Evolutionary conservation across 2,797 vertebrate species (phyloP).

Genomic region (Denticeps clupeoides): DNA sequence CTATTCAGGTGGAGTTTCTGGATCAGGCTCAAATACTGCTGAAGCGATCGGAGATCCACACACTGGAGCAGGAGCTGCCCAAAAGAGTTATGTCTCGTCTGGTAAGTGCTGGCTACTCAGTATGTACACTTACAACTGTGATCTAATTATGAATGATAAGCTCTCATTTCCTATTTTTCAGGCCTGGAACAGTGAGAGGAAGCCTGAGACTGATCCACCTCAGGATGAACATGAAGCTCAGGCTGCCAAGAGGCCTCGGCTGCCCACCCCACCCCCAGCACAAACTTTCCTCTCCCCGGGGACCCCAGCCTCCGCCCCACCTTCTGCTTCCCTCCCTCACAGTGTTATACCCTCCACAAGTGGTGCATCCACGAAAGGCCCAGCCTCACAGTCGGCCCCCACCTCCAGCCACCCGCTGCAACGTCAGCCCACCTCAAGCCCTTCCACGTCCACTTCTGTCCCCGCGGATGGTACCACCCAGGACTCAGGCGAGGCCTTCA

Average conservation of each 20-base stretch:
- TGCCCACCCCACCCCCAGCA: conserved; percentile 34
- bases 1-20: conserved; percentile 96
- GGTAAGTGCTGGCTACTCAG: conserved; percentile 58
- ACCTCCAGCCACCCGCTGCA: conserved; percentile 13
- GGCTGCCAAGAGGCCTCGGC: conserved; percentile 69
- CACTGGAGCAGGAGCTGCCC: conserved; percentile 80
- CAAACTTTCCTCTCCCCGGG: background rate
- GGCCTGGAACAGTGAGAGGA: no score
- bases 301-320: conserved; percentile 12
- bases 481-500: conserved; percentile 50
- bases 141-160: background rate
- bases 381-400: background rate
- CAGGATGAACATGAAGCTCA: conserved; percentile 60
- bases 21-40: conserved; percentile 80
- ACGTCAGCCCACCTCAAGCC: conserved; percentile 27
- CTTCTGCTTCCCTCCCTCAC: background rate
- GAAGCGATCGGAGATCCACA: conserved; percentile 81
- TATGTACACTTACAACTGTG: no score
- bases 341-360: conserved; percentile 7
- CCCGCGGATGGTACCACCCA: conserved; percentile 7
- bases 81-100: conserved; percentile 85
- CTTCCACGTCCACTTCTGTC: background rate
- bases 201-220: conserved; percentile 41
- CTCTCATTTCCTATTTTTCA: background rate
- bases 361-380: background rate